Evolutionary conservation across 2,797 vertebrate genomes (phyloP), one percentile per base, ranked within the genome.

Genomic region (Sebastes melanostomus): DNA sequence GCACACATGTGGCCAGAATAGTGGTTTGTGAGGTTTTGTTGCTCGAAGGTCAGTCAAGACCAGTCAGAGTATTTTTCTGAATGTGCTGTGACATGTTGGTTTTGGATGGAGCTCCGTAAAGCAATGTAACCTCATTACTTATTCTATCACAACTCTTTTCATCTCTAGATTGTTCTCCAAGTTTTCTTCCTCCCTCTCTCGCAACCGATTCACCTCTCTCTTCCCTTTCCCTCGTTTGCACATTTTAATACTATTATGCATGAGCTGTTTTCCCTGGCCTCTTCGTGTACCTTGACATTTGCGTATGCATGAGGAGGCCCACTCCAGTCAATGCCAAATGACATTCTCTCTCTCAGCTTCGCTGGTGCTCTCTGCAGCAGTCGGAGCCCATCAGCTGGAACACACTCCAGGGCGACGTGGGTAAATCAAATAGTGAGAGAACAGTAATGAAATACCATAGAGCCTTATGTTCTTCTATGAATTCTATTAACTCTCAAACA

Each of bases 401-500:
- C 85, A 75, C 78, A 83, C 86, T 87, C 56, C 71, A 42, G 85
- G 83, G 85, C 62, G 18, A 74, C 36, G 42, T 62, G 72, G 75
- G 20, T 78, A 91, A 93, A 89, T 91, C 61, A 82, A 87, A 91
- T 61, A 84, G 72, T 75, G 71, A 14, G 62, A 75, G 75, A 89
- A 78, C 88, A 79, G 78, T 90, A 91, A 90, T 90, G 90, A 92
- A 91, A 89, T 82, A 75, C 65, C 82, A 70, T 61, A 52, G 75
- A 75, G 68, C 54, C 75, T 78, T 50, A 38, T 89, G 84, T 86
- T 91, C 69, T 18, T 85, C 82, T 78, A 75, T 86, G 89, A 93
- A 92, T 93, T 84, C 86, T 77, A 92, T 94, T 90, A 92, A 91
- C 80, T 77, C 71, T 62, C 84, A 80, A 83, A 73, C 82, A 92